Percentiles rank a stretch among this genome's conserved stretches.
phyloP scores from a whole-genome alignment of 2,888 invertebrate species.

The Cantharis rufa region DNA sequence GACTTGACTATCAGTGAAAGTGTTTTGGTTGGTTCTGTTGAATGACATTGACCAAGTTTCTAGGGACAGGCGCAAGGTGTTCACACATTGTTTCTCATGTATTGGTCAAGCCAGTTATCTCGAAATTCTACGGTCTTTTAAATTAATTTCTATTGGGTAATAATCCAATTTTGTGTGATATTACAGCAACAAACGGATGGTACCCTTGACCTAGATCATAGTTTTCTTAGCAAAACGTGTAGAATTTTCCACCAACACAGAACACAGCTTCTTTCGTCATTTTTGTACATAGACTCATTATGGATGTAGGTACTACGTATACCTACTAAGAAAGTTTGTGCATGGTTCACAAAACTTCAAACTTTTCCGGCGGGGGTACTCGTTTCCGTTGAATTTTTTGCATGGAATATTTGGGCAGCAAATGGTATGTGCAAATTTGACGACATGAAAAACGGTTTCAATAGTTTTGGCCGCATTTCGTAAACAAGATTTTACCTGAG shows the following conservation, averaged over 20 bases:
- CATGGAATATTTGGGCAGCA: background rate
- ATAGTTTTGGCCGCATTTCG: background rate
- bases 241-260: background rate
- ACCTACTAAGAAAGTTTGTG: background rate
- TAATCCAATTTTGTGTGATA: background rate
- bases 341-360: background rate
- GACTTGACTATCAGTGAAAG: background rate
- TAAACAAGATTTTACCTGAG: background rate
- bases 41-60: background rate
- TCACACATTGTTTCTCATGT: background rate
- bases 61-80: background rate
- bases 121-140: background rate
- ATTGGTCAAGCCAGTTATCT: background rate
- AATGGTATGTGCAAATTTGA: background rate
- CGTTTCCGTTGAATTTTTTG: background rate
- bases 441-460: background rate
- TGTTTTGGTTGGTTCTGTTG: background rate
- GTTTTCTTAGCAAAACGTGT: background rate
- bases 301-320: background rate
- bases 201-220: background rate
- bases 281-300: background rate
- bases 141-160: background rate
- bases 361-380: background rate
- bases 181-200: background rate
- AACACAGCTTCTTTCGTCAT: background rate